Base-by-base conservation (phyloP, 2,113 vertebrate genomes). In the Scopus umbretta region DNA sequence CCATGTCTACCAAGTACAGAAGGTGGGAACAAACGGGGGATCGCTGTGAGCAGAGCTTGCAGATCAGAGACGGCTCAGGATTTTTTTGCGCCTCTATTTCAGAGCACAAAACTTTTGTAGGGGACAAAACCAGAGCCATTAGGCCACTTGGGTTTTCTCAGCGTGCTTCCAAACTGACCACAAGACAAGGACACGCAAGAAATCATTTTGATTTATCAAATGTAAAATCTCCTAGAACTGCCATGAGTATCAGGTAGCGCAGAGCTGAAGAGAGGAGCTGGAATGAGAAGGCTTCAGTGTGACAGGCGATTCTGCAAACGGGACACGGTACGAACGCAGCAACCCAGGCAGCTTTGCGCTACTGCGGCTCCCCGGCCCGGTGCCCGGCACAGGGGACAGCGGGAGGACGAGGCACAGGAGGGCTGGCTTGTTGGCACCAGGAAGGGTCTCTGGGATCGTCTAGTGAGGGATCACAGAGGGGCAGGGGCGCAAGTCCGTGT, bases 291-390 rank as follows among this genome's bases (percentile, higher is more conserved):
- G 10, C 40, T 70, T 17, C 30, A 16, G 32, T 0, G 0, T 29
- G 59, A 22, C 20, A 1, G 38, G 18, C 13, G 36, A 40, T 56
- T 49, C 42, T 73, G 36, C 53, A 53, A 70, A 40, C 2, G 27
- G 45, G 67, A 65, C 4, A 5, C 0, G 10, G 32, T 16, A 11
- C 1, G 8, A 43, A 61, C 0, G 6, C 76, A 65, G 55, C 50
- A 66, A 32, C 16, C 21, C 73, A 8, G 30, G 18, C 56, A 72
- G 58, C 30, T 38, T 16, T 49, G 49, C 26, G 38, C 12, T 38
- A 5, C 11, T 5, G 4, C 55, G 8, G 6, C 5, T 47, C n/a
- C 45, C 25, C 0, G 0, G 2, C 8, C 56, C 4, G 0, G 7
- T 68, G 30, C 66, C 38, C 2, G 5, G 20, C 16, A 2, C 8